Conservation (phyloP, 1,140 invertebrate genomes). For the Bombus cullumanus region DNA sequence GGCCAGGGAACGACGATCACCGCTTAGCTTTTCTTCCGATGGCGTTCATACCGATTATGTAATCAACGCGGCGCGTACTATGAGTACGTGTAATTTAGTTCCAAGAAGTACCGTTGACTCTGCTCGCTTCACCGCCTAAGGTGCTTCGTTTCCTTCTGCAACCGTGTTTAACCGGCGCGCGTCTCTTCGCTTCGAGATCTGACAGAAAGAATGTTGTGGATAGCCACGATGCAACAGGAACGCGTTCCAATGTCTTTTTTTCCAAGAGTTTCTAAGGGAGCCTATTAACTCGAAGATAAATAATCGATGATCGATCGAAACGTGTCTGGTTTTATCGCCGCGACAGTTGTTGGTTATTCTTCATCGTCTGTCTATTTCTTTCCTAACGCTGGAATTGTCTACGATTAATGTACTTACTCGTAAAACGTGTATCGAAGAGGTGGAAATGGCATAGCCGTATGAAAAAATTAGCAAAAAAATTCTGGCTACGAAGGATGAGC, state of each 20-base stretch:
- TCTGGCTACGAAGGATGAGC: background rate
- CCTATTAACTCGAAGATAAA: background rate
- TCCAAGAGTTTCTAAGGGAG: background rate
- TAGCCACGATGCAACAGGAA: background rate
- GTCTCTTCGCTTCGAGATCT: background rate
- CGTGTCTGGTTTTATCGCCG: background rate
- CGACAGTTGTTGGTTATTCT: background rate
- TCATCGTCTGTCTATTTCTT: background rate
- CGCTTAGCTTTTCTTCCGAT: constrained; percentile 35
- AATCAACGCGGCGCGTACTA: constrained; percentile 58
- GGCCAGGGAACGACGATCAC: constrained; percentile 1
- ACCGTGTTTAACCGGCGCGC: background rate
- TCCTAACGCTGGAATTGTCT: background rate
- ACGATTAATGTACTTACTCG: too few species aligned
- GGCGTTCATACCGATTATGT: constrained; percentile 53
- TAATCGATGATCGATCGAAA: background rate
- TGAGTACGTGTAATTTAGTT: constrained; percentile 62
- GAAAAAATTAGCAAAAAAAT: background rate
- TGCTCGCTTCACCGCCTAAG: constrained; percentile 45
- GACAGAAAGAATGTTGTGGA: background rate
- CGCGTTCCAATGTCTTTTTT: background rate
- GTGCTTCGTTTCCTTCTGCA: constrained; percentile 42
- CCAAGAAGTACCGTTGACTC: constrained; percentile 60
- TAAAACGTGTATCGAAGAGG: too few species aligned
- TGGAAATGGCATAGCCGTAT: too few species aligned